phyloP scores from a whole-genome alignment of 2,797 vertebrate genomes.

The Anguilla marmorata region DNA sequence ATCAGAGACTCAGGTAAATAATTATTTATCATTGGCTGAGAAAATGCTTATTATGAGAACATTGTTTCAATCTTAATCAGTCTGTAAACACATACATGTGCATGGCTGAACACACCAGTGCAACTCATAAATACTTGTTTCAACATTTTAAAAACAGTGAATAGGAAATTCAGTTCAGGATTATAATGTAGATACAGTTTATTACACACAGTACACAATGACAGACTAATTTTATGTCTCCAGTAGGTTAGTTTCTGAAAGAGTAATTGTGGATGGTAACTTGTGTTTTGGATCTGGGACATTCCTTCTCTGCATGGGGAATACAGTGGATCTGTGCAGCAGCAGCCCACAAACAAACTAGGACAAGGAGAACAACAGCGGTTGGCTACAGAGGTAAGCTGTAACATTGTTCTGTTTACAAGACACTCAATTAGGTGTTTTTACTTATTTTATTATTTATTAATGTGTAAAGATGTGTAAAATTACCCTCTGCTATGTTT shows the following conservation, averaged over 20 bases:
- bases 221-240: background rate
- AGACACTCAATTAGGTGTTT: background rate
- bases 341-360: background rate
- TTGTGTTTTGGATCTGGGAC: too few species aligned
- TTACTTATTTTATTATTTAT: background rate
- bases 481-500: too few species aligned
- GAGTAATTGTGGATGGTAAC: too few species aligned
- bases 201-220: slow-evolving; percentile 8
- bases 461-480: too few species aligned
- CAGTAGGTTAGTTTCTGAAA: too few species aligned
- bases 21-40: slow-evolving; percentile 1
- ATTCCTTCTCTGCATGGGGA: background rate
- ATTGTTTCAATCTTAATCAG: background rate
- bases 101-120: background rate
- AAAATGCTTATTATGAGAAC: background rate
- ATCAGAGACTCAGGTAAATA: slow-evolving; percentile 36
- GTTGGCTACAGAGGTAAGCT: background rate
- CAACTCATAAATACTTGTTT: slow-evolving; percentile 13
- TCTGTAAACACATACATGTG: slow-evolving; percentile 17
- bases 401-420: background rate
- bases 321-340: background rate
- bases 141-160: slow-evolving; percentile 22
- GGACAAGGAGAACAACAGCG: background rate
- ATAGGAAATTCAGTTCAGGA: slow-evolving; percentile 15
- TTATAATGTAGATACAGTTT: background rate